Conservation (phyloP, 2,888 invertebrate genomes). For the Odontothrips loti region DNA sequence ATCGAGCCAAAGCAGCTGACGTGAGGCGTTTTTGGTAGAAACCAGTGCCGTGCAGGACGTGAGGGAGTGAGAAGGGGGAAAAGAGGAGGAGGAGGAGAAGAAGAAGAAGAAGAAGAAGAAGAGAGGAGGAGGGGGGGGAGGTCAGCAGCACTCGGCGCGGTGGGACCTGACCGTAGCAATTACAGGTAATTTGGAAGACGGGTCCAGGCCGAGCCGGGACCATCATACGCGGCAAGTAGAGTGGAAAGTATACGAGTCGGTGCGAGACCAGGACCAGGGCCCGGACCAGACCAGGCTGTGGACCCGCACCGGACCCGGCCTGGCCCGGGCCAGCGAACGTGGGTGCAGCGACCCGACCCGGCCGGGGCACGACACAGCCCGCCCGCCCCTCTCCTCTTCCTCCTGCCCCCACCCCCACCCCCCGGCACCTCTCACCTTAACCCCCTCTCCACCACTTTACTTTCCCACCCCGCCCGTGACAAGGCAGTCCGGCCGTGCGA, state of each 20-base stretch:
- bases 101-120: neutral
- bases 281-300: no score
- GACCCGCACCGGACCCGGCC: neutral
- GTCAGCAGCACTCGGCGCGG: neutral
- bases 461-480: no score
- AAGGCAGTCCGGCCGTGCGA: no score
- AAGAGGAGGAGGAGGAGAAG: neutral
- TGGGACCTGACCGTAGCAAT: neutral
- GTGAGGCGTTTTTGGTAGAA: no score
- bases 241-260: neutral
- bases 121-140: neutral
- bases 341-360: neutral
- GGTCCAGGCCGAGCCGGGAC: neutral
- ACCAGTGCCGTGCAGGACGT: neutral
- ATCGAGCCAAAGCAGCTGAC: no score
- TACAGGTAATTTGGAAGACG: slow-evolving; percentile 12
- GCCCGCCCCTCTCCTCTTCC: no score
- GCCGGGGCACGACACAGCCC: neutral
- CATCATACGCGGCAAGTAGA: slow-evolving; percentile 11
- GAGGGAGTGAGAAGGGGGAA: neutral
- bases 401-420: no score
- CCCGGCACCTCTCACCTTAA: no score
- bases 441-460: no score
- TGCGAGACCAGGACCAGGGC: no score
- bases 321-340: neutral